These are phyloP conservation scores for Aphodius granarius DNA, from an alignment of 2,888 invertebrate genomes.

Conservation along the genomic window DNA sequence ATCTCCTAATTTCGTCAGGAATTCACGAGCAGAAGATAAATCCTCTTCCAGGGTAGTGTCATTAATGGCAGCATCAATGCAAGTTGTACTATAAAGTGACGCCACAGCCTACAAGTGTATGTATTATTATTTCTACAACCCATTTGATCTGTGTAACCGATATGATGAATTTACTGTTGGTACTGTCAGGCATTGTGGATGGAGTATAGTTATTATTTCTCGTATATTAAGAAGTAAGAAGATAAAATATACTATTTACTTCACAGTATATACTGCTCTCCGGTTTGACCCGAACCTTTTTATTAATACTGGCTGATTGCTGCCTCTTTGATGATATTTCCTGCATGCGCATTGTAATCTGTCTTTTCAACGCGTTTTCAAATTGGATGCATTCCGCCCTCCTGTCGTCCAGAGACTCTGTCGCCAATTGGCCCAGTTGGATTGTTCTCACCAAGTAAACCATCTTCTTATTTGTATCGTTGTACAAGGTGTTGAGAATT, in stretches of 20 bases:
- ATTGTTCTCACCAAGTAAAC: constrained; percentile 65
- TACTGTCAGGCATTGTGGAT: too few relatives aligned
- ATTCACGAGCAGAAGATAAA: not conserved
- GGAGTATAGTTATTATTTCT: not conserved
- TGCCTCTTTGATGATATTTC: constrained; percentile 52
- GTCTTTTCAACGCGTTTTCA: constrained; percentile 62
- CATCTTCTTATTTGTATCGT: constrained; percentile 63
- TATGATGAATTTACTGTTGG: too few relatives aligned
- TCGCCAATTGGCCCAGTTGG: constrained; percentile 67
- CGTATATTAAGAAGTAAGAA: not conserved
- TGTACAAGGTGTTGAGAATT: constrained; percentile 60
- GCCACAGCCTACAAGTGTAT: too few relatives aligned
- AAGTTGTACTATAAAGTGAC: too few relatives aligned
- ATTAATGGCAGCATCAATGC: too few relatives aligned
- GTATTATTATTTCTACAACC: not conserved
- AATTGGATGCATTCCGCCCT: constrained; percentile 62
- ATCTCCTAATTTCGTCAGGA: not conserved
- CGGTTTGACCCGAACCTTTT: constrained; percentile 54
- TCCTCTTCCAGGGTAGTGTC: not conserved
- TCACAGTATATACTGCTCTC: constrained; percentile 48
- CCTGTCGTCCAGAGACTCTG: constrained; percentile 67
- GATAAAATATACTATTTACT: not conserved
- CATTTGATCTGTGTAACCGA: too few relatives aligned
- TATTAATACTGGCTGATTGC: constrained; percentile 50
- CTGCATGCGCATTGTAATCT: constrained; percentile 64